Conservation (phyloP, 2,888 invertebrate genomes). For the Standfussiana lucernea region DNA sequence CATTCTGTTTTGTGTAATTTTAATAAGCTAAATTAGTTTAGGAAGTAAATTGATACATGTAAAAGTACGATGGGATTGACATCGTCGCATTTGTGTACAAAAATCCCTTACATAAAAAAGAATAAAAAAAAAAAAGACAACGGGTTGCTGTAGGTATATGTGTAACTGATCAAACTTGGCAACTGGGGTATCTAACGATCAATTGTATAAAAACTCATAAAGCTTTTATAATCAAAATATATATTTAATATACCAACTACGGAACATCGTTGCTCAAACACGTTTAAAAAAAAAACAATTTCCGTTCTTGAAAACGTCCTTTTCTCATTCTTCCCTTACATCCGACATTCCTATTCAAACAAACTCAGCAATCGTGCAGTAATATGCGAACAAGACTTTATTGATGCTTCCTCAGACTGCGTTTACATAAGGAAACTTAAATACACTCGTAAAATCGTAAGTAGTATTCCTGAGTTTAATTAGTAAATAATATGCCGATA, state of each 20-base stretch:
- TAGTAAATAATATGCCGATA: background rate
- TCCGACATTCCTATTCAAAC: constrained; percentile 23
- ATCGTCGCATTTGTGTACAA: too few species aligned
- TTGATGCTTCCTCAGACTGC: constrained; percentile 3
- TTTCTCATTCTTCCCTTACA: background rate
- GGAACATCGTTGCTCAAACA: background rate
- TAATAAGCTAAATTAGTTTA: too few species aligned
- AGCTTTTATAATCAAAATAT: too few species aligned
- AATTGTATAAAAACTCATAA: too few species aligned
- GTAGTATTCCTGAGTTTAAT: background rate
- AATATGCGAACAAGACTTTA: constrained; percentile 38
- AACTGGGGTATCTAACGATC: too few species aligned
- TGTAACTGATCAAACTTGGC: too few species aligned
- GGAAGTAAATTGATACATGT: too few species aligned
- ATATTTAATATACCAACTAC: background rate
- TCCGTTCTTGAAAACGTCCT: constrained; percentile 11
- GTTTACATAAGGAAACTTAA: background rate
- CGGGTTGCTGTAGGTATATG: too few species aligned
- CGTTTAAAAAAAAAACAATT: constrained; percentile 25
- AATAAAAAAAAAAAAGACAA: too few species aligned
- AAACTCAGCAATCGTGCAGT: constrained; percentile 14
- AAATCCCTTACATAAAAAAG: too few species aligned
- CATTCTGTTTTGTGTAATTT: too few species aligned
- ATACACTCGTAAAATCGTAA: constrained; percentile 7
- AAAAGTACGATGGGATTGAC: too few species aligned